A percentile compares a stretch with the other conserved stretches of the same genome.
Evolutionary conservation across 2,797 vertebrate species (phyloP).

Genomic region (Halcyon leucocephala): DNA sequence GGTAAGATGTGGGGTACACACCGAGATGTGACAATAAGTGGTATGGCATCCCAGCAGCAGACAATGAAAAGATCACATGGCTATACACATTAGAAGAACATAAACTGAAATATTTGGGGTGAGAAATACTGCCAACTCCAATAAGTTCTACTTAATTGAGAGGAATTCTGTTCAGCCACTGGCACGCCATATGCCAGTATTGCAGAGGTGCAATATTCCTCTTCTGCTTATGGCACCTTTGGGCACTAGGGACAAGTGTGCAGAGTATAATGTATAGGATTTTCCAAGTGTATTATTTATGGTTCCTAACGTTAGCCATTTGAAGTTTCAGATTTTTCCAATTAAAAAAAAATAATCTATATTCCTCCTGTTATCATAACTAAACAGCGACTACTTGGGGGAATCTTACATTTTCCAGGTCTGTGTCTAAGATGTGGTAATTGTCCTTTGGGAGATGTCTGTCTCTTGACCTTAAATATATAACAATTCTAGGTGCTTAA

Average conservation of each 20-base stretch:
- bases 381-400: not conserved
- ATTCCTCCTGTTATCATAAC: not conserved
- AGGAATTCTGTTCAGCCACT: not conserved
- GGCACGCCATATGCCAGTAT: fast-evolving
- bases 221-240: not conserved
- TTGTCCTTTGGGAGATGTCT: not conserved
- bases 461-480: not conserved
- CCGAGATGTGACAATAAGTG: not conserved
- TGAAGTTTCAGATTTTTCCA: not conserved
- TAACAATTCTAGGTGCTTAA: not conserved
- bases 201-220: not conserved
- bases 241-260: not conserved
- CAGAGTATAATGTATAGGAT: not conserved
- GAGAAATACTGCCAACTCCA: not conserved
- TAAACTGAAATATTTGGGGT: not conserved
- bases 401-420: not conserved
- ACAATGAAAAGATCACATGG: not conserved
- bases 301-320: not conserved
- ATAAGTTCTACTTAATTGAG: not conserved
- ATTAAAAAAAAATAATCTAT: not conserved
- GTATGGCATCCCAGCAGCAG: not conserved
- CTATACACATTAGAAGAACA: not conserved
- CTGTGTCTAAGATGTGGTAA: not conserved
- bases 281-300: not conserved
- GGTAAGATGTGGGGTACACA: not conserved